Percentiles rank a stretch among this genome's conserved stretches.
Evolutionary conservation across 2,113 vertebrate genomes (phyloP).

Genomic region (Cottus gobio): DNA sequence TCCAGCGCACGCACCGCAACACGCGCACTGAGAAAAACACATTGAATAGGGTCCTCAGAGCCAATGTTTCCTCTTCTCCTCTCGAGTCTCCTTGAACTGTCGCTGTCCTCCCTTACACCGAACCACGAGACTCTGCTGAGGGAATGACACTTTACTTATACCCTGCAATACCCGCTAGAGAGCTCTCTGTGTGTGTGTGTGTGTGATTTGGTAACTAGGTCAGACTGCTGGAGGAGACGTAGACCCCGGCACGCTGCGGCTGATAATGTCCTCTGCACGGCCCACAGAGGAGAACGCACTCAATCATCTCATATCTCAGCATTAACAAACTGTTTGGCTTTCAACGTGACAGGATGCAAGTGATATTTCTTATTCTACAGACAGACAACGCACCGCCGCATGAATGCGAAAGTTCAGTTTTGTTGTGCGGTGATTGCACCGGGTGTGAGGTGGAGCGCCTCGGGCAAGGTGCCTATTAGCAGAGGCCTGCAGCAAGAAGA

Average conservation of each 20-base stretch:
- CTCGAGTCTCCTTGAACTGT: slow-evolving; percentile 62
- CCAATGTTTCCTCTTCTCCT: slow-evolving; percentile 55
- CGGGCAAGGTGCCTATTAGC: slow-evolving; percentile 73
- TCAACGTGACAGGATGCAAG: not conserved
- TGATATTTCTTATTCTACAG: not conserved
- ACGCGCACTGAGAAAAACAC: slow-evolving; percentile 30
- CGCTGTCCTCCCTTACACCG: slow-evolving; percentile 30
- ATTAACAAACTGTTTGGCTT: slow-evolving; percentile 41
- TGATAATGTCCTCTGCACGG: slow-evolving; percentile 46
- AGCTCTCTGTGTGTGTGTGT: slow-evolving; percentile 26
- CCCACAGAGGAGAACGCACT: slow-evolving; percentile 25
- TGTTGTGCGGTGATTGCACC: slow-evolving; percentile 38
- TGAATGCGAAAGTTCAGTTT: slow-evolving; percentile 45
- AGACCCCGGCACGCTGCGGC: slow-evolving; percentile 23
- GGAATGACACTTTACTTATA: slow-evolving; percentile 53
- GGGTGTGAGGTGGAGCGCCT: slow-evolving; percentile 62
- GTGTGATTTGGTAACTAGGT: slow-evolving; percentile 62
- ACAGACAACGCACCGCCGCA: not conserved
- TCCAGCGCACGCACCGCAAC: slow-evolving; percentile 45
- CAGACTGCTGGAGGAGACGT: slow-evolving; percentile 53
- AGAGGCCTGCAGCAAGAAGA: slow-evolving; percentile 69
- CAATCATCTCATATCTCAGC: slow-evolving; percentile 24
- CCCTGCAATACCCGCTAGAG: slow-evolving; percentile 41
- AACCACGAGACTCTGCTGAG: slow-evolving; percentile 46
- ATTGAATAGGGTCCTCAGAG: slow-evolving; percentile 48